Percentiles rank a stretch among this genome's conserved stretches.
Evolutionary conservation across 2,113 vertebrate species (phyloP).

Genomic region (Oryzias melastigma): DNA sequence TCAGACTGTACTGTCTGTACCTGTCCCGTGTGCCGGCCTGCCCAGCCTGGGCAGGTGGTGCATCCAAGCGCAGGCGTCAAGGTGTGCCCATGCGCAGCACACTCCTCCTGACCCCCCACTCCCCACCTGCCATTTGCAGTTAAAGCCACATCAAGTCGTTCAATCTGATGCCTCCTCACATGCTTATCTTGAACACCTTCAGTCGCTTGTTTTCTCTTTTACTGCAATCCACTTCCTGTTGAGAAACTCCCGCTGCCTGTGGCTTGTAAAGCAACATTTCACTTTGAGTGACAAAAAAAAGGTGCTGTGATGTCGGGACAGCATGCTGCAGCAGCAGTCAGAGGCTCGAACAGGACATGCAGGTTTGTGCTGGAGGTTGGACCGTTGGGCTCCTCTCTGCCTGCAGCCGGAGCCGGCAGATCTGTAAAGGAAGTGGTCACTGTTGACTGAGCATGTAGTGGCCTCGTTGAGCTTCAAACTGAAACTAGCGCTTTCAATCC

Average conservation of each 20-base stretch:
- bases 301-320: slow-evolving; percentile 3
- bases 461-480: slow-evolving; percentile 55
- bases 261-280: slow-evolving; percentile 20
- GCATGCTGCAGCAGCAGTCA: not conserved
- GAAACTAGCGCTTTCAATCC: slow-evolving; percentile 65
- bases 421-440: slow-evolving; percentile 79
- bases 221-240: slow-evolving; percentile 70
- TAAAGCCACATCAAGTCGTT: slow-evolving; percentile 16
- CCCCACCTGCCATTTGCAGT: not conserved
- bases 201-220: slow-evolving; percentile 40
- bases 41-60: slow-evolving; percentile 66
- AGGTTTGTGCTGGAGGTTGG: slow-evolving; percentile 20
- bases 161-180: slow-evolving; percentile 28
- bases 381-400: slow-evolving; percentile 8
- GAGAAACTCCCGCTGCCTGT: slow-evolving; percentile 54
- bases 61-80: slow-evolving; percentile 57
- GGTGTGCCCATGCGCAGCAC: slow-evolving; percentile 61
- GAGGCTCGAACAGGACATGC: not conserved
- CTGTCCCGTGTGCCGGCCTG: slow-evolving; percentile 66
- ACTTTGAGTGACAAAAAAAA: slow-evolving; percentile 22
- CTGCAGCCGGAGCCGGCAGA: slow-evolving; percentile 15
- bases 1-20: slow-evolving; percentile 78
- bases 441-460: slow-evolving; percentile 64
- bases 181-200: slow-evolving; percentile 65
- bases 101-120: slow-evolving; percentile 34